Base-by-base conservation (phyloP, 2,888 invertebrate genomes). In the Yponomeuta sedellus region DNA sequence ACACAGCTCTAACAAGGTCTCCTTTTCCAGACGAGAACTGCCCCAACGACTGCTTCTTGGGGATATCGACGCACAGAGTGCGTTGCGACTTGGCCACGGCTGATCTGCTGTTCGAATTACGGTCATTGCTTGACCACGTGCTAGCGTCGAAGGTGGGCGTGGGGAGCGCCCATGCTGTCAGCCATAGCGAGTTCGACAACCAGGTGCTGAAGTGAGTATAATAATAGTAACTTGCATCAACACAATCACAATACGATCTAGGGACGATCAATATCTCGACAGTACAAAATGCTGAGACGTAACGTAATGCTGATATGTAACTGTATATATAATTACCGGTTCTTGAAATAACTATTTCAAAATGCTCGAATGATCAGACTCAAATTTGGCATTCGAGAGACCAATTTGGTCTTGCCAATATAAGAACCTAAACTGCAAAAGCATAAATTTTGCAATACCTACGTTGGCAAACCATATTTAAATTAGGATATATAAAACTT, bases 71-170 rank as follows among this genome's bases (percentile, higher is more conserved):
- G 11, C 71, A 80, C 44, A 82, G 83, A 69, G 85, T 90, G 12
- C 74, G 74, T 12, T 87, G 88, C 66, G 70, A 74, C 58, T 82
- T 74, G 65, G 74, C 77, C 2, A 81, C 83, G 0, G 81, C 88
- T 0, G 72, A 80, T 11, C 68, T 85, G 3, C 71, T 91, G 1
- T 78, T 80, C 44, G 76, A 82, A 66, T 72, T 91, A 52, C 74
- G 88, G 56, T 74, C 79, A 2, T 69, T 88, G 19, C 67, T 91
- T 64, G 89, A 91, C 69, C 79, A 84, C 63, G 90, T 91, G 1
- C 71, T 91, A 34, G 84, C 88, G 0, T 75, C 83, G 0, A 88
- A 85, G 69, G 84, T 85, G 22, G 80, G 72, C 68, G 72, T 70
- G 0, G 69, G 75, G 0, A 73, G 67, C 56, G 72, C 69, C 0